Evolutionary conservation across 2,888 invertebrate genomes (phyloP).

Genomic region (Palloptera scutellata): DNA sequence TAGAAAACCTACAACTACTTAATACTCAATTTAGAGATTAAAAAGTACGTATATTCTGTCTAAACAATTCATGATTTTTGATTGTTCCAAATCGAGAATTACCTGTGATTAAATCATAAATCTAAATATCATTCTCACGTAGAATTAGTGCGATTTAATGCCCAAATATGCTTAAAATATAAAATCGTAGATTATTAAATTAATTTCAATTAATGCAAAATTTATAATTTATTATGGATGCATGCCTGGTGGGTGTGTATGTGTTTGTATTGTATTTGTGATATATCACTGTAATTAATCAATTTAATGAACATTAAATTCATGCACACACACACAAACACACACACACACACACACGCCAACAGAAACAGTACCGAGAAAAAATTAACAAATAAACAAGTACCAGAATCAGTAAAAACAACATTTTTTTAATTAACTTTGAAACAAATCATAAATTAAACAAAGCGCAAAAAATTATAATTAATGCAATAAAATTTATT

Average conservation of each 20-base stretch:
- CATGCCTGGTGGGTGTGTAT: neutral
- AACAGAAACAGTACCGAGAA: neutral
- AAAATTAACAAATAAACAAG: neutral
- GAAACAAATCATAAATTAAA: constrained; percentile 14
- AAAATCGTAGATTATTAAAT: too few species aligned
- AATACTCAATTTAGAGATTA: too few species aligned
- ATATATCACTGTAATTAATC: constrained; percentile 11
- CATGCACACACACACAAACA: neutral
- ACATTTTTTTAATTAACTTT: constrained; percentile 16
- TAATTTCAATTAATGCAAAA: constrained; percentile 13
- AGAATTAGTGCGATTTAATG: too few species aligned
- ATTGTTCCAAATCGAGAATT: too few species aligned
- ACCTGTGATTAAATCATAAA: too few species aligned
- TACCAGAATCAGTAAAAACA: neutral
- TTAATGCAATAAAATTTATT: neutral
- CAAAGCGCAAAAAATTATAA: constrained; percentile 7
- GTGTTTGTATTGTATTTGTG: neutral
- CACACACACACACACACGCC: neutral
- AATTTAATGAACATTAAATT: constrained; percentile 10
- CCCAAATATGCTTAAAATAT: too few species aligned
- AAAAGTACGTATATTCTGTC: too few species aligned
- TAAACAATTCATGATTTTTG: too few species aligned
- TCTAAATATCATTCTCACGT: too few species aligned
- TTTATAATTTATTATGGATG: constrained; percentile 3
- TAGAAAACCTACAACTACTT: too few species aligned